phyloP scores from a whole-genome alignment of 2,888 invertebrate species.

The Hyppa rectilinea region DNA sequence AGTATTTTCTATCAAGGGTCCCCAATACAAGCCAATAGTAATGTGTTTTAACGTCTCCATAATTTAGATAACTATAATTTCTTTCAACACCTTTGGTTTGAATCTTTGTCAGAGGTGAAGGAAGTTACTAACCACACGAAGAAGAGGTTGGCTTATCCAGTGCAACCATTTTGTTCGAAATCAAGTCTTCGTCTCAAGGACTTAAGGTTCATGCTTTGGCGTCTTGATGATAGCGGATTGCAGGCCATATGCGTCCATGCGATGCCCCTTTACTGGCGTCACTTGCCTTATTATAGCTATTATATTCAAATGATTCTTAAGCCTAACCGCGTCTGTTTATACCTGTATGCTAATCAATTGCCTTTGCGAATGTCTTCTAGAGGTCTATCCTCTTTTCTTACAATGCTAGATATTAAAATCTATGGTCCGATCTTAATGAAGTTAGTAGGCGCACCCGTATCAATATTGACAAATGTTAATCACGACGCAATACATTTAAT shows the following conservation, averaged over 20 bases:
- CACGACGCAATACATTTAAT: slow-evolving; percentile 22
- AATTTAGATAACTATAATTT: slow-evolving; percentile 13
- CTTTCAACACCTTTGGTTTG: background rate
- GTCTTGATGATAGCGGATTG: slow-evolving; percentile 25
- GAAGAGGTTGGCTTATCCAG: background rate
- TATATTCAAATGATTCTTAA: slow-evolving; percentile 59
- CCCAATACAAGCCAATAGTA: background rate
- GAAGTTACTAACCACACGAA: too few relatives aligned
- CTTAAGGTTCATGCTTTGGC: background rate
- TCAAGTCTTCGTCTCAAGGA: background rate
- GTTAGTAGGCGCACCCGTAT: slow-evolving; percentile 16
- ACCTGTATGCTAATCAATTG: slow-evolving; percentile 49
- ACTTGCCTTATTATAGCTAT: slow-evolving; percentile 57
- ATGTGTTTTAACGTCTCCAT: background rate
- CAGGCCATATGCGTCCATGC: slow-evolving; percentile 33
- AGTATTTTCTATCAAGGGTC: background rate
- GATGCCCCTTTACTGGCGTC: slow-evolving; percentile 28
- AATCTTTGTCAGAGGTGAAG: too few relatives aligned
- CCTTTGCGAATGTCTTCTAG: slow-evolving; percentile 34
- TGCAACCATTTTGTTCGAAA: background rate
- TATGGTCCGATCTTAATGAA: slow-evolving; percentile 10
- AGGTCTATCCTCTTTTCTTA: slow-evolving; percentile 10
- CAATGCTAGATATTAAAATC: slow-evolving; percentile 2
- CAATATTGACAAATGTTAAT: slow-evolving; percentile 10
- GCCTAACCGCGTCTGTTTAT: slow-evolving; percentile 30